A percentile compares a stretch with the other conserved stretches of the same genome.
phyloP scores from a whole-genome alignment of 2,113 vertebrate genomes.

The Garra rufa region DNA sequence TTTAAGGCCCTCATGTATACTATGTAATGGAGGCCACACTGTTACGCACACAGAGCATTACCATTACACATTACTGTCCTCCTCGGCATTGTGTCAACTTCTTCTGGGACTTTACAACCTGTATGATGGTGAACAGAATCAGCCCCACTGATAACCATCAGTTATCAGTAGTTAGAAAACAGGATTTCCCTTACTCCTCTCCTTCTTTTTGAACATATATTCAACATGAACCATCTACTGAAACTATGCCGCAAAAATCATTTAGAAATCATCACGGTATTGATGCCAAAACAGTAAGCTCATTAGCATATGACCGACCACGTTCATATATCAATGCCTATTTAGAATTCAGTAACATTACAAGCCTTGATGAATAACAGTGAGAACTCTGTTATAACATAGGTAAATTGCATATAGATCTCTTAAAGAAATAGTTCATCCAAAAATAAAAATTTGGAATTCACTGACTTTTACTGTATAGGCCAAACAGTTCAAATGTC shows the following conservation, averaged over 20 bases:
- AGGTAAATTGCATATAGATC: neutral
- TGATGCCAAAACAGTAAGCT: neutral
- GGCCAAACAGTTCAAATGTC: neutral
- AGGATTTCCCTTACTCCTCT: neutral
- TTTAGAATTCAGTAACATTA: neutral
- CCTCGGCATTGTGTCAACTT: neutral
- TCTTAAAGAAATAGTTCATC: neutral
- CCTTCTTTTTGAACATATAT: neutral
- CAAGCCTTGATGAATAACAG: neutral
- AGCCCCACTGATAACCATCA: neutral
- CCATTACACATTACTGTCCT: neutral
- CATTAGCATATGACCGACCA: neutral
- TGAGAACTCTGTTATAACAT: no score
- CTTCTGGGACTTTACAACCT: neutral
- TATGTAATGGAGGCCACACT: neutral
- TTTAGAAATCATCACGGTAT: neutral
- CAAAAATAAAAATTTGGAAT: neutral
- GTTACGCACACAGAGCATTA: slow-evolving; percentile 1
- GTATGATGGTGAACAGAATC: slow-evolving; percentile 10
- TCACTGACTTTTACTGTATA: neutral
- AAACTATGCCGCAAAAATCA: neutral
- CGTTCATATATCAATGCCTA: neutral
- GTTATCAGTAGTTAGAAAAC: neutral
- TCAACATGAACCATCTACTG: neutral
- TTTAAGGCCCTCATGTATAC: neutral